Conservation (phyloP, 1,140 invertebrate genomes). For the Saccostrea glomerata region DNA sequence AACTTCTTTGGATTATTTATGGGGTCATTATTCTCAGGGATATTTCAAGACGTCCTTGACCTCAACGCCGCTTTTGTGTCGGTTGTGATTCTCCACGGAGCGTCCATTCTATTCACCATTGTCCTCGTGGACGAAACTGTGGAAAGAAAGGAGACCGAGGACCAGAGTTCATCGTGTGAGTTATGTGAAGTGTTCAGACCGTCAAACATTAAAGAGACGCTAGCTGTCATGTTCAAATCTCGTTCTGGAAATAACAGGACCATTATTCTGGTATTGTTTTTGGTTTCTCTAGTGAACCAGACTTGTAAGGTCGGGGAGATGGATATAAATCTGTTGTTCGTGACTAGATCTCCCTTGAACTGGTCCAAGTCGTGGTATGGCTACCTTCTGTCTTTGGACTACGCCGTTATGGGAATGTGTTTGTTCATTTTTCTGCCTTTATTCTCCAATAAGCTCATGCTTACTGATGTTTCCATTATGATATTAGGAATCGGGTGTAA, state of each 20-base stretch:
- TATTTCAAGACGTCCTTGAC: conserved; percentile 68
- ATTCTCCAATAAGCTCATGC: conserved; percentile 65
- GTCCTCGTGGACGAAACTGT: conserved; percentile 69
- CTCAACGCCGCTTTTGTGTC: conserved; percentile 68
- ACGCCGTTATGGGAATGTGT: conserved; percentile 73
- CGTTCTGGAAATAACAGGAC: conserved; percentile 61
- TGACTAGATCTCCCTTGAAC: conserved; percentile 69
- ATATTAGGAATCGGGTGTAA: conserved; percentile 73
- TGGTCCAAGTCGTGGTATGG: conserved; percentile 77
- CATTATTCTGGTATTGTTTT: conserved; percentile 65
- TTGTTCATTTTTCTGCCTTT: conserved; percentile 73
- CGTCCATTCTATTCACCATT: conserved; percentile 65
- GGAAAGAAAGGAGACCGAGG: conserved; percentile 55
- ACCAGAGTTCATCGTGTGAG: conserved; percentile 46
- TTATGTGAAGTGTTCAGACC: conserved; percentile 61
- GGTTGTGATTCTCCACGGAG: conserved; percentile 65
- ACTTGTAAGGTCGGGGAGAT: conserved; percentile 76
- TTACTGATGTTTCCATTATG: conserved; percentile 70
- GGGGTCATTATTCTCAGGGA: conserved; percentile 74
- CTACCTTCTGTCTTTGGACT: conserved; percentile 77
- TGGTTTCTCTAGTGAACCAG: conserved; percentile 67
- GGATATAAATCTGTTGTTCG: conserved; percentile 75
- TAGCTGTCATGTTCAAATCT: conserved; percentile 65
- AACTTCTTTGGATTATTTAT: conserved; percentile 77
- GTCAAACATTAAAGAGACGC: conserved; percentile 67